phyloP scores from a whole-genome alignment of 2,113 vertebrate species.

The Eudorcas thomsonii region DNA sequence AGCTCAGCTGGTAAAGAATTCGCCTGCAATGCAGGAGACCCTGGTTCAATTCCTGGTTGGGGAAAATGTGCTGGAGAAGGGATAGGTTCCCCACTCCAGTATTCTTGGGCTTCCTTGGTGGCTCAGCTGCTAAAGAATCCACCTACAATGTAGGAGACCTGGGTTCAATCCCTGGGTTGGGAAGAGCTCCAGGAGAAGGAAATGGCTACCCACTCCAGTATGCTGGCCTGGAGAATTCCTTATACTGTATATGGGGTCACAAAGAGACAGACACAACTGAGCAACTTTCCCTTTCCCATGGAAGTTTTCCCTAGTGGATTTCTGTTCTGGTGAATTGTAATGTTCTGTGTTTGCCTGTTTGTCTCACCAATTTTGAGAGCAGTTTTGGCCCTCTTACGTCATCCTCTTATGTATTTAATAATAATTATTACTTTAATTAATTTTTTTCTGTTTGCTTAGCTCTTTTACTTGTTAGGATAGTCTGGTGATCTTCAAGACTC shows the following conservation, averaged over 20 bases:
- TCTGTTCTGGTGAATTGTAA: not conserved
- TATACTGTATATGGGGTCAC: not conserved
- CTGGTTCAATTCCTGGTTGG: not conserved
- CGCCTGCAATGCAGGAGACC: rapidly evolving
- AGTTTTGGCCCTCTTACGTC: not conserved
- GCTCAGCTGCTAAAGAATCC: not conserved
- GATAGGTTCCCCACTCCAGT: not conserved
- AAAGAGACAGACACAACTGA: not conserved
- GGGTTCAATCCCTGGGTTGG: not conserved
- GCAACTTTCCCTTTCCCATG: not conserved
- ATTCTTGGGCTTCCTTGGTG: not conserved
- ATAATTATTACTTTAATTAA: not conserved
- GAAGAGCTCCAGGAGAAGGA: not conserved
- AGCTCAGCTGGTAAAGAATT: not conserved
- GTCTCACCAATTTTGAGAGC: not conserved
- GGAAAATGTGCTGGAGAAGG: not conserved
- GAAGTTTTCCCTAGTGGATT: not conserved
- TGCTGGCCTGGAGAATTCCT: not conserved
- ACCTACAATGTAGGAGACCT: not conserved
- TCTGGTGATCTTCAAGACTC: not conserved
- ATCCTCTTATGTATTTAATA: not conserved
- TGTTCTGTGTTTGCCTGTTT: not conserved
- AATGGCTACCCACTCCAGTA: not conserved
- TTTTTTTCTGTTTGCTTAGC: not conserved
- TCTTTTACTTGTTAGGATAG: not conserved